Evolutionary conservation across 2,113 vertebrate genomes (phyloP).

Genomic region (Hippocampus comes): DNA sequence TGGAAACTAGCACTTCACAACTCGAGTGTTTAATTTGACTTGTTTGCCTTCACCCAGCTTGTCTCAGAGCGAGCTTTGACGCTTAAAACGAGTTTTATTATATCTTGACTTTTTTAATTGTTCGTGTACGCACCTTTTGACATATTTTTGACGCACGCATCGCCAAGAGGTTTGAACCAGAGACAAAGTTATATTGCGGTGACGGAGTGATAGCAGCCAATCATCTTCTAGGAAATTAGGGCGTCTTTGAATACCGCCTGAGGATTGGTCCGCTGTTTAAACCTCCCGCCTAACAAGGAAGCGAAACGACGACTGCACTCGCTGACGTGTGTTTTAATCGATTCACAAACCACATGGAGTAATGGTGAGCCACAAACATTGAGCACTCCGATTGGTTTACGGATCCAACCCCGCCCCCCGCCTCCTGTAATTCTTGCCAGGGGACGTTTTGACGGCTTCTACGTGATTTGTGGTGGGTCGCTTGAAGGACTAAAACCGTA

Average conservation of each 20-base stretch:
- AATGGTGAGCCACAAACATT: fast-evolving
- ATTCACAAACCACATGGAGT: slow-evolving; percentile 1
- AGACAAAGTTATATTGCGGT: neutral
- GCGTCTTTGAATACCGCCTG: slow-evolving; percentile 1
- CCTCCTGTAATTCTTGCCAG: slow-evolving; percentile 4
- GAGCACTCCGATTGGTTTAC: fast-evolving
- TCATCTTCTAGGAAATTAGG: slow-evolving; percentile 31
- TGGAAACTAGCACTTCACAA: slow-evolving; percentile 50
- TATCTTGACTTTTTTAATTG: fast-evolving
- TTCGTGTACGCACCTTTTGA: too few relatives aligned
- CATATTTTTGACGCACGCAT: neutral
- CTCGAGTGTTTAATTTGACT: neutral
- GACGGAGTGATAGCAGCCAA: slow-evolving; percentile 34
- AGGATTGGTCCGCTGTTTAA: slow-evolving; percentile 40
- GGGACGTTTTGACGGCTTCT: slow-evolving; percentile 16
- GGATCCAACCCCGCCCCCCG: neutral
- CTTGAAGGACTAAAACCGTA: slow-evolving; percentile 32
- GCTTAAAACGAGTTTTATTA: neutral
- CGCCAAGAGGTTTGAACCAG: too few relatives aligned
- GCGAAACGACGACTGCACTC: neutral
- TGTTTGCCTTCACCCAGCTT: neutral
- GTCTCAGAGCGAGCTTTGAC: fast-evolving
- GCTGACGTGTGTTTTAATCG: neutral
- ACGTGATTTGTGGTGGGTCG: slow-evolving; percentile 23
- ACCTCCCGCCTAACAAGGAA: slow-evolving; percentile 20